Conservation (phyloP, 1,140 invertebrate genomes). For the Araneus ventricosus region DNA sequence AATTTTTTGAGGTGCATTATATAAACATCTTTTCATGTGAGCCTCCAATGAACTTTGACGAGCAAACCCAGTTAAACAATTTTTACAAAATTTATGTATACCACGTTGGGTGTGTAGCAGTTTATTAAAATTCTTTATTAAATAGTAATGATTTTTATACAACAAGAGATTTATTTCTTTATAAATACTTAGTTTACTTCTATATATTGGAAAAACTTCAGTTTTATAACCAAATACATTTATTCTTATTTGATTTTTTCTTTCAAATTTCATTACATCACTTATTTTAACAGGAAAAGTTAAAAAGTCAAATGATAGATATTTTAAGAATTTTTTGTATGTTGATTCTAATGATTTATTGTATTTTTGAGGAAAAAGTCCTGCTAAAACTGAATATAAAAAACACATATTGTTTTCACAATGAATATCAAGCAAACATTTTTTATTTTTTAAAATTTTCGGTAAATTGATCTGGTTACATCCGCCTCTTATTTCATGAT, state of each 20-base stretch:
- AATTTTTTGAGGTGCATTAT: conserved; percentile 33
- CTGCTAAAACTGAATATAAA: conserved; percentile 1
- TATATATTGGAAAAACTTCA: conserved; percentile 14
- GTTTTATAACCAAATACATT: conserved; percentile 45
- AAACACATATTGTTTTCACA: conserved; percentile 43
- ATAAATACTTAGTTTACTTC: conserved; percentile 24
- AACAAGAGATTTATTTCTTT: conserved; percentile 38
- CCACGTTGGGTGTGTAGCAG: neutral
- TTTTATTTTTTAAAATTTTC: conserved; percentile 47
- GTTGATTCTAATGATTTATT: conserved; percentile 1
- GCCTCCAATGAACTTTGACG: neutral
- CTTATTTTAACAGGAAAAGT: conserved; percentile 16
- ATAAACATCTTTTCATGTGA: conserved; percentile 36
- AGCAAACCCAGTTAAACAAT: conserved; percentile 40
- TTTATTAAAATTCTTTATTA: conserved; percentile 57
- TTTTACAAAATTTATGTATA: conserved; percentile 34
- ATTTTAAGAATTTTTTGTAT: conserved; percentile 35
- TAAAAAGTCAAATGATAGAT: conserved; percentile 2
- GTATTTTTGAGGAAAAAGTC: conserved; percentile 9
- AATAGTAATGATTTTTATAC: conserved; percentile 49
- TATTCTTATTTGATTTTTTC: conserved; percentile 5
- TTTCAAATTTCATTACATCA: conserved; percentile 42
- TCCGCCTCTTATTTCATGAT: conserved; percentile 11
- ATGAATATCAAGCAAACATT: conserved; percentile 15
- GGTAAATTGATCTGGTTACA: neutral